These are phyloP conservation scores for Aphrocallistes beatrix DNA, from an alignment of 37 sponge, comb jelly and placozoan genomes.

Conservation along the genomic window DNA sequence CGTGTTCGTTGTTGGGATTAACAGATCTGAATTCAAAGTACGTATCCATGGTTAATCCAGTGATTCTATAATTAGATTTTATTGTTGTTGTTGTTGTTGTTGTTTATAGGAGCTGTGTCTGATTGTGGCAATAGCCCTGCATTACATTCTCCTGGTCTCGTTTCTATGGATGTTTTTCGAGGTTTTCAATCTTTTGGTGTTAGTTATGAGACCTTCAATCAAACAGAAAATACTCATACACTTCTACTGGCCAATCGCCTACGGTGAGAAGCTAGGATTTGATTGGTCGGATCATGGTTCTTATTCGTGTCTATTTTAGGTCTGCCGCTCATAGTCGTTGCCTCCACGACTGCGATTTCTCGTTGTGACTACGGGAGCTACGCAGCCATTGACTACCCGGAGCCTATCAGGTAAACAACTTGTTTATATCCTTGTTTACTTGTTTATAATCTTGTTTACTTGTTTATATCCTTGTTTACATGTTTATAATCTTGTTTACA, in stretches of 20 bases:
- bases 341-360: background rate
- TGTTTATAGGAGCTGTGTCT: conserved; percentile 32
- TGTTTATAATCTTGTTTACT: background rate
- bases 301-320: no score
- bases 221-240: conserved; percentile 25
- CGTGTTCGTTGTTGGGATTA: conserved; percentile 24
- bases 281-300: no score
- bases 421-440: background rate
- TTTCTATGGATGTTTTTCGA: conserved; percentile 61
- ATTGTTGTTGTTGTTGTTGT: no score
- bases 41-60: no score
- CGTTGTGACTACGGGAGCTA: conserved; percentile 15
- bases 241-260: conserved; percentile 43
- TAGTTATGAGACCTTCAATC: conserved; percentile 39
- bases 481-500: no score
- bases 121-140: conserved; percentile 36
- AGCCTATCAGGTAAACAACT: background rate
- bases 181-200: conserved; percentile 49
- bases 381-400: background rate
- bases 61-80: no score
- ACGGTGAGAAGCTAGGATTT: conserved; percentile 24
- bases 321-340: background rate
- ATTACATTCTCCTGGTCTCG: conserved; percentile 53
- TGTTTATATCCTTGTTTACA: background rate
- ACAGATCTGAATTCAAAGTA: conserved; percentile 27